A percentile compares a stretch with the other conserved stretches of the same genome.
phyloP scores from a whole-genome alignment of 2,797 vertebrate species.

The Phoxinus dragarum region DNA sequence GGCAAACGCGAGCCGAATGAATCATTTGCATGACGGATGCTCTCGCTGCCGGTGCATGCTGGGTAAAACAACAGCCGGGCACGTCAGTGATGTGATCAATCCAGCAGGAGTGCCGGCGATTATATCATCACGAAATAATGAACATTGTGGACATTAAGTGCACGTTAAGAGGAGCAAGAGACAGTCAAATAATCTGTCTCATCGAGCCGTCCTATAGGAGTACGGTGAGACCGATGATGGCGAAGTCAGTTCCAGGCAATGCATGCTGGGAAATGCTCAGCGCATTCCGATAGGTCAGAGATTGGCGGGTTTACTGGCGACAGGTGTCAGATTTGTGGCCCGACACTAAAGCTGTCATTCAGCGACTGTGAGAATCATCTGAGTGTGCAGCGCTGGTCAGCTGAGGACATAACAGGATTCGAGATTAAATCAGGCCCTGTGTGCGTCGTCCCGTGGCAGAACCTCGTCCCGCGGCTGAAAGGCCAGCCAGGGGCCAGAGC shows the following conservation, averaged over 20 bases:
- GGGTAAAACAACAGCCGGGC: conserved; percentile 47
- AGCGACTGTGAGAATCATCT: conserved; percentile 31
- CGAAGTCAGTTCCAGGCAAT: background rate
- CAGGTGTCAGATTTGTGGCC: conserved; percentile 58
- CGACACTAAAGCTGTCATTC: conserved; percentile 46
- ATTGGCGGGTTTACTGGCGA: conserved; percentile 49
- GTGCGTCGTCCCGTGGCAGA: conserved; percentile 39
- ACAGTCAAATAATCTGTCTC: background rate
- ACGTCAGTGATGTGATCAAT: conserved; percentile 55
- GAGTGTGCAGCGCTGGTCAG: conserved; percentile 46
- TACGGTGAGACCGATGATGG: background rate
- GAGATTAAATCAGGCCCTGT: conserved; percentile 56
- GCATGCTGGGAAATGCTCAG: conserved; percentile 16
- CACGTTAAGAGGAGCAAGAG: background rate
- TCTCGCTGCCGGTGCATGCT: conserved; percentile 34
- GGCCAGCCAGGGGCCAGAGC: conserved; percentile 17
- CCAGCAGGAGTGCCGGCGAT: conserved; percentile 47
- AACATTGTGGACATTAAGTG: conserved; percentile 30
- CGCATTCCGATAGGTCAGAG: background rate
- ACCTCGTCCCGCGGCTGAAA: conserved; percentile 2
- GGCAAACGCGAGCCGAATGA: conserved; percentile 32
- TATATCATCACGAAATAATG: conserved; percentile 52
- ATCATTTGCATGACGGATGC: conserved; percentile 56
- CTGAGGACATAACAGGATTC: conserved; percentile 57
- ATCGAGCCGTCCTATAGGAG: background rate